These are phyloP conservation scores for Geothlypis trichas DNA, from an alignment of 2,113 vertebrate species.

Conservation along the genomic window DNA sequence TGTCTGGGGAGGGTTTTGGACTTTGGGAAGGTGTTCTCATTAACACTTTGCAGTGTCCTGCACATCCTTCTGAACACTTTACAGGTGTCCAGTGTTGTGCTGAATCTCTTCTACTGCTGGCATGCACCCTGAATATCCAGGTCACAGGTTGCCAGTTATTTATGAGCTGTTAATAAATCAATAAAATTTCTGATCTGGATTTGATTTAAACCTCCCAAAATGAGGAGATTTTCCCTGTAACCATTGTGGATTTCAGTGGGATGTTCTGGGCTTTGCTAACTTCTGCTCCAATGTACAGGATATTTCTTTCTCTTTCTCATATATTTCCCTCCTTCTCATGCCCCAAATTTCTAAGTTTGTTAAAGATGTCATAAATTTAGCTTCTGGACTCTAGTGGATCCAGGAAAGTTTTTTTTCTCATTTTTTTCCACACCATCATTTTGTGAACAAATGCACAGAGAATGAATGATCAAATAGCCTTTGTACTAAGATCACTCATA, in stretches of 20 bases:
- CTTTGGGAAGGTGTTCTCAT: background rate
- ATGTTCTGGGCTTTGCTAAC: background rate
- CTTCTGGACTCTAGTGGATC: background rate
- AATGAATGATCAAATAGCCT: background rate
- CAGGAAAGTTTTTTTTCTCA: background rate
- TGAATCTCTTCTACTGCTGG: background rate
- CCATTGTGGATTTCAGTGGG: background rate
- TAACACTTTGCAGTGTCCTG: background rate
- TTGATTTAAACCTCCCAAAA: background rate
- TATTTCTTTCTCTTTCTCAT: background rate
- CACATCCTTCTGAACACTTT: background rate
- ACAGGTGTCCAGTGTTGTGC: background rate
- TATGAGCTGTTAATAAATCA: background rate
- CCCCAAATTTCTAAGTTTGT: background rate
- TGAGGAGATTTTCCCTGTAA: background rate
- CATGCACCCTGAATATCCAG: background rate
- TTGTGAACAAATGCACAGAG: background rate
- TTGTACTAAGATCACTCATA: background rate
- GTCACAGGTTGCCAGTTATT: background rate
- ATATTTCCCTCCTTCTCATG: fast-evolving
- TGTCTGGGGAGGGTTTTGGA: fast-evolving
- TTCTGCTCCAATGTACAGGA: background rate
- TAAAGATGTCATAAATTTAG: background rate
- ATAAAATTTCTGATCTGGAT: background rate
- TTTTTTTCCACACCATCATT: background rate